These are phyloP conservation scores for Syrrhaptes paradoxus DNA, from an alignment of 2,113 vertebrate species.

Conservation along the genomic window DNA sequence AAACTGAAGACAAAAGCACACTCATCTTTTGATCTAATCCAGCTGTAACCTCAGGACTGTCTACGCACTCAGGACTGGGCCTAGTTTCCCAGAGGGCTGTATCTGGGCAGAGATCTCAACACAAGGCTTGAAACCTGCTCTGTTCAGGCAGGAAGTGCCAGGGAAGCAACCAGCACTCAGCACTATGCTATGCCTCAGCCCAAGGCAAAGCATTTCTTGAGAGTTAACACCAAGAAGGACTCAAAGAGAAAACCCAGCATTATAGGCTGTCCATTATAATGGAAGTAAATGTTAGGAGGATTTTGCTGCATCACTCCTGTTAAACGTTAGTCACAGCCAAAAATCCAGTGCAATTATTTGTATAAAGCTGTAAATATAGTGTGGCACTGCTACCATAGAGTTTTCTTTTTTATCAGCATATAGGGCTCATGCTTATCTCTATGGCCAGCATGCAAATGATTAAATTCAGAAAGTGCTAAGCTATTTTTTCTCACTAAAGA, in stretches of 20 bases:
- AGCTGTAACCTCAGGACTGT: background rate
- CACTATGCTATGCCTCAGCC: background rate
- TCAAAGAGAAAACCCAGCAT: background rate
- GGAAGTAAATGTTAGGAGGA: background rate
- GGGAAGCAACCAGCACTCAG: background rate
- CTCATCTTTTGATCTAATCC: background rate
- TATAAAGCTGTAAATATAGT: background rate
- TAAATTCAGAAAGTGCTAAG: constrained; percentile 18
- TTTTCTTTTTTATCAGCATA: background rate
- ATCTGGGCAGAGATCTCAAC: too few species aligned
- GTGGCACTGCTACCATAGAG: background rate
- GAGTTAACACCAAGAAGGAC: background rate
- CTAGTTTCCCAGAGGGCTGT: background rate
- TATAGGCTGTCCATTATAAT: background rate
- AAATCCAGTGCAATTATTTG: background rate
- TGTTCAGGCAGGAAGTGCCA: background rate
- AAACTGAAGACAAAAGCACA: background rate
- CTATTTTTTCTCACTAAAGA: constrained; percentile 3
- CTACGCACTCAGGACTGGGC: background rate
- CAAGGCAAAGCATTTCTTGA: background rate
- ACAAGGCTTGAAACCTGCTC: background rate
- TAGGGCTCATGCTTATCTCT: constrained; percentile 17
- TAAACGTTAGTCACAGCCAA: background rate
- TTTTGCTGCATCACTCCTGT: background rate
- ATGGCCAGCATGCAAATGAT: background rate